Base-by-base conservation (phyloP, 2,888 invertebrate species). In the Hypena proboscidalis region DNA sequence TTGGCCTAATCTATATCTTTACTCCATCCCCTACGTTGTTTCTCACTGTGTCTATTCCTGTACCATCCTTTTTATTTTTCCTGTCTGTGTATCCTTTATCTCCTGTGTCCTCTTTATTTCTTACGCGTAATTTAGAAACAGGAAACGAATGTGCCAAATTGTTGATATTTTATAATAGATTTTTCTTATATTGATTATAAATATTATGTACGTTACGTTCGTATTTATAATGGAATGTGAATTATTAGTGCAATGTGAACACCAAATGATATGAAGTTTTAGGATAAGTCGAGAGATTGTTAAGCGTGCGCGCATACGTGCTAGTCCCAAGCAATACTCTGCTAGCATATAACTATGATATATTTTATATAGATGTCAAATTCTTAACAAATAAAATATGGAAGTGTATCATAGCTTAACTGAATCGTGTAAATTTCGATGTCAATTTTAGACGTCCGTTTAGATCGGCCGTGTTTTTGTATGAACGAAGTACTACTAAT, bases 321-420 rank as follows among this genome's bases (percentile, higher is more conserved):
- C 68, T 70, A 66, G 67, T 57, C 32, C 48, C 57, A 61, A 66
- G 52, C 50, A 55, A 59, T 45, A 53, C 45, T 48, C 45, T 29
- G 52, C 70, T 67, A 67, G 65, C 60, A 39, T 62, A 49, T 66
- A 65, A 70, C 64, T 67, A 62, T 57, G 66, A 66, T 83, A 86
- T 87, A 87, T 86, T 87, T 87, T 86, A 83, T 85, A 85, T 87
- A 88, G 85, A 85, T 80, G 86, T 89, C 84, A 77, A 83, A 83
- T 83, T 85, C 81, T 76, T 83, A 74, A 80, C 64, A 62, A 70
- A 70, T 70, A 71, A 77, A 65, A 77, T 70, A 76, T 71, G 73
- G 62, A 45, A 32, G 33, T 87, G 87, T 88, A 85, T 80, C 75
- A 85, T 86, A 88, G 88, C 85, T 84, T 87, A 85, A 80, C 58